These are phyloP conservation scores for Gnathonemus longibarbis DNA, from an alignment of 2,113 vertebrate species.

Conservation along the genomic window DNA sequence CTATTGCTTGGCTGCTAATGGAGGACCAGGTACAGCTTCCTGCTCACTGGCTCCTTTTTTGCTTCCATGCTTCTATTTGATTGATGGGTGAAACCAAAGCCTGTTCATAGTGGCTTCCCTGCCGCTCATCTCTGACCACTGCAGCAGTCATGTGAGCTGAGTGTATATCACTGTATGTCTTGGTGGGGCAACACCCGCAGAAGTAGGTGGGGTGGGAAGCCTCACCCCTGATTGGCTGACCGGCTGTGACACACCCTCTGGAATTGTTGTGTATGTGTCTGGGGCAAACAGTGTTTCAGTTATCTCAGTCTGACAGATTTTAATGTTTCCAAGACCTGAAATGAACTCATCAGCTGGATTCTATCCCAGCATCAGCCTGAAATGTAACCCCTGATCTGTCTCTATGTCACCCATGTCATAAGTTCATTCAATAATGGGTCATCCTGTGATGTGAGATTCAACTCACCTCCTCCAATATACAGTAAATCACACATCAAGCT, in stretches of 20 bases:
- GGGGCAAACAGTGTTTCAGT: not conserved
- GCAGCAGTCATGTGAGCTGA: not conserved
- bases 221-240: not conserved
- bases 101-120: not conserved
- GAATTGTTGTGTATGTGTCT: not conserved
- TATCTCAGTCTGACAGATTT: not conserved
- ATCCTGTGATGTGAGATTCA: not conserved
- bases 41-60: not conserved
- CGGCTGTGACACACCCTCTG: not conserved
- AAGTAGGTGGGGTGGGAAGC: conserved; percentile 9
- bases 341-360: not conserved
- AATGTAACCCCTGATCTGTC: not conserved
- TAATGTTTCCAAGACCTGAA: not conserved
- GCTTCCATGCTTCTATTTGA: not conserved
- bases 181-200: not conserved
- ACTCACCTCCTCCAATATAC: not conserved
- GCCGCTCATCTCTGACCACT: not conserved
- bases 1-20: not conserved
- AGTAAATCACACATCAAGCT: not conserved
- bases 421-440: not conserved
- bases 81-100: not conserved
- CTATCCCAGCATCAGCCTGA: not conserved
- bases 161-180: not conserved
- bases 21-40: not conserved
- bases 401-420: not conserved